phyloP scores from a whole-genome alignment of 2,797 vertebrate genomes.

The Syngnathus rostellatus region DNA sequence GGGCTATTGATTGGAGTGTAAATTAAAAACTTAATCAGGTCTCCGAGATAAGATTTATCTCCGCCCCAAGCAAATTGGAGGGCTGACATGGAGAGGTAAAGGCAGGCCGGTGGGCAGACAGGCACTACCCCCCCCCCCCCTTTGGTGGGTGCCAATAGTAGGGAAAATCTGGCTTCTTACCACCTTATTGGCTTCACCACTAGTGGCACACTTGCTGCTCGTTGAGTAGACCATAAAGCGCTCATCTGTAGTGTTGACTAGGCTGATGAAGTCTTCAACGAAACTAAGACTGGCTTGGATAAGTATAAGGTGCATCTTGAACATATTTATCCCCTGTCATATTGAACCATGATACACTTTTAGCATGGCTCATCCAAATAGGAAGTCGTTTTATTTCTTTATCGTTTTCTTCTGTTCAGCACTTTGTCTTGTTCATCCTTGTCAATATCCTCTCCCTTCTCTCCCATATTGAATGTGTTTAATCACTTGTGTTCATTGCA shows the following conservation, averaged over 20 bases:
- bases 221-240: slow-evolving; percentile 20
- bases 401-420: slow-evolving; percentile 52
- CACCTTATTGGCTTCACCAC: slow-evolving; percentile 8
- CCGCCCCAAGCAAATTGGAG: slow-evolving; percentile 73
- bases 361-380: slow-evolving; percentile 36
- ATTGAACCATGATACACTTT: slow-evolving; percentile 47
- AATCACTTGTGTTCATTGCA: slow-evolving; percentile 49
- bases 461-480: slow-evolving; percentile 31
- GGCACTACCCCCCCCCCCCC: slow-evolving; percentile 55
- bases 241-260: slow-evolving; percentile 21
- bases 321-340: slow-evolving; percentile 45
- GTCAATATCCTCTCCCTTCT: slow-evolving; percentile 38
- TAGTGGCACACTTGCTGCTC: slow-evolving; percentile 4
- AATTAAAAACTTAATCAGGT: slow-evolving; percentile 99
- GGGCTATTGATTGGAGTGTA: slow-evolving; percentile 99
- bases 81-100: slow-evolving; percentile 60
- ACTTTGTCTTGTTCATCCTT: slow-evolving; percentile 48
- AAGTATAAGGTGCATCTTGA: slow-evolving; percentile 24
- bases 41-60: slow-evolving; percentile 81
- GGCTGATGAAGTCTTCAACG: slow-evolving; percentile 33
- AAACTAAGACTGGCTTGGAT: slow-evolving; percentile 20
- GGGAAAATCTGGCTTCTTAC: slow-evolving; percentile 9
- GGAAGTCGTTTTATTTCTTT: slow-evolving; percentile 54
- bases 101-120: slow-evolving; percentile 50
- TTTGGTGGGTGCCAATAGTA: slow-evolving; percentile 44